phyloP scores from a whole-genome alignment of 2,797 vertebrate species.

The Amazona ochrocephala region DNA sequence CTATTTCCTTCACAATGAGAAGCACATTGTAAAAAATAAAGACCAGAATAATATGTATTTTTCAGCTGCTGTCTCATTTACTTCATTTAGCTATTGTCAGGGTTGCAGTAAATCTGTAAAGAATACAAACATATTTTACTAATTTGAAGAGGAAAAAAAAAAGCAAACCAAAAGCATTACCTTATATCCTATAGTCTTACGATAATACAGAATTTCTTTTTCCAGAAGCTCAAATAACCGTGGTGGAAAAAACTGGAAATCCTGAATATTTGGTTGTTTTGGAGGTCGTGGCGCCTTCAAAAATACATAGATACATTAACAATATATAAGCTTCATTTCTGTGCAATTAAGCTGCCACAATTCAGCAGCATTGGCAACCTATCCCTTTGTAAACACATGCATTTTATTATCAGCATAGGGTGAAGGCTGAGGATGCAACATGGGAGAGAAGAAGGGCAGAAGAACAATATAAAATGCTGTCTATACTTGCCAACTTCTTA shows the following conservation, averaged over 20 bases:
- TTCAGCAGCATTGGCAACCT: background rate
- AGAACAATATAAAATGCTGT: background rate
- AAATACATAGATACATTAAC: background rate
- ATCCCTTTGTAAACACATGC: background rate
- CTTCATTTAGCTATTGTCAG: background rate
- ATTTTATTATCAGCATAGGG: background rate
- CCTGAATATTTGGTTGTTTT: slow-evolving; percentile 89
- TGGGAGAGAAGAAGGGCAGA: background rate
- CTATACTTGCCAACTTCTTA: slow-evolving; percentile 27
- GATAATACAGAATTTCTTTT: slow-evolving; percentile 89
- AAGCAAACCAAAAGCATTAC: slow-evolving; percentile 54
- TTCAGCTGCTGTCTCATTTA: background rate
- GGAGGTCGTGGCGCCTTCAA: slow-evolving; percentile 86
- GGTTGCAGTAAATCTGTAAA: background rate
- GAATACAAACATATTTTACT: background rate
- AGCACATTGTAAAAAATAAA: background rate
- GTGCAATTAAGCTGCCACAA: background rate
- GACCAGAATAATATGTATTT: background rate
- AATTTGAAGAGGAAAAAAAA: background rate
- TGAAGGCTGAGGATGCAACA: background rate
- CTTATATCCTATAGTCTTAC: slow-evolving; percentile 90
- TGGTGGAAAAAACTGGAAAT: slow-evolving; percentile 90
- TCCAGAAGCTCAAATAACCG: slow-evolving; percentile 88
- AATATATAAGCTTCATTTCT: background rate
- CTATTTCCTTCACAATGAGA: background rate